Percentiles rank a stretch among this genome's conserved stretches.
These are phyloP conservation scores for Chromobotia macracanthus DNA, from an alignment of 2,797 vertebrate species.

Conservation along the genomic window DNA sequence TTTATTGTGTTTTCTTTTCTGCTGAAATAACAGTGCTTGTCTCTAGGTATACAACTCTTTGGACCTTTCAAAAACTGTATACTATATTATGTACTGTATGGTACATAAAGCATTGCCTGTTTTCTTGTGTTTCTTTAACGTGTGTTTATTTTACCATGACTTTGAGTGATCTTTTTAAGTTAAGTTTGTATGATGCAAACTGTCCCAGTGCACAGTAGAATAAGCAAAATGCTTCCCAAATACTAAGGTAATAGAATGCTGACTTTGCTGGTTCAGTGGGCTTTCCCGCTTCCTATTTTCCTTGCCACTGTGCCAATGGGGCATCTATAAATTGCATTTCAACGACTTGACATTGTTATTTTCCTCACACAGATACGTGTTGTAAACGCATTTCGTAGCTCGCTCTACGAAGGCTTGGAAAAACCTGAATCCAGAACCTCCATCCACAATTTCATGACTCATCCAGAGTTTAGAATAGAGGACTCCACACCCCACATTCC, in stretches of 20 bases:
- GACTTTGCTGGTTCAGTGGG: conserved; percentile 67
- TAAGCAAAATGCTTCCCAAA: conserved; percentile 79
- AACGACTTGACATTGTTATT: conserved; percentile 19
- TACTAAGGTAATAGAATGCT: conserved; percentile 84
- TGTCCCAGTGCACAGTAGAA: conserved; percentile 82
- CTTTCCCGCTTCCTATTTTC: conserved; percentile 48
- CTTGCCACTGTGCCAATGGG: conserved; percentile 67
- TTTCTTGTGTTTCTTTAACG: conserved; percentile 77
- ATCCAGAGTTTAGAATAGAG: conserved; percentile 99
- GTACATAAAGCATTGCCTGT: conserved; percentile 79
- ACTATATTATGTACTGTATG: conserved; percentile 68
- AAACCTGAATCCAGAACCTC: conserved; percentile 98
- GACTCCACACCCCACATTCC: conserved; percentile 97
- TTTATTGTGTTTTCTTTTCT: conserved; percentile 61
- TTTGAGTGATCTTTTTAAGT: conserved; percentile 50
- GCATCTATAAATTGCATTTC: conserved; percentile 25
- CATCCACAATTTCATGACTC: conserved; percentile 99
- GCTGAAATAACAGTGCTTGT: conserved; percentile 90
- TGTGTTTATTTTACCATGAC: conserved; percentile 65
- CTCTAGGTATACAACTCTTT: conserved; percentile 92
- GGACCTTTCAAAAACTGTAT: conserved; percentile 79
- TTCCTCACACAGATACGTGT: conserved; percentile 89
- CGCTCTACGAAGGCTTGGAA: conserved; percentile 99
- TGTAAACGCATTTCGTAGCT: conserved; percentile 99
- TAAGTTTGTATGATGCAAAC: conserved; percentile 72